Percentiles rank a stretch among this genome's conserved stretches.
Conservation (phyloP, 2,113 vertebrate species). For the Nothoprocta pentlandii region DNA sequence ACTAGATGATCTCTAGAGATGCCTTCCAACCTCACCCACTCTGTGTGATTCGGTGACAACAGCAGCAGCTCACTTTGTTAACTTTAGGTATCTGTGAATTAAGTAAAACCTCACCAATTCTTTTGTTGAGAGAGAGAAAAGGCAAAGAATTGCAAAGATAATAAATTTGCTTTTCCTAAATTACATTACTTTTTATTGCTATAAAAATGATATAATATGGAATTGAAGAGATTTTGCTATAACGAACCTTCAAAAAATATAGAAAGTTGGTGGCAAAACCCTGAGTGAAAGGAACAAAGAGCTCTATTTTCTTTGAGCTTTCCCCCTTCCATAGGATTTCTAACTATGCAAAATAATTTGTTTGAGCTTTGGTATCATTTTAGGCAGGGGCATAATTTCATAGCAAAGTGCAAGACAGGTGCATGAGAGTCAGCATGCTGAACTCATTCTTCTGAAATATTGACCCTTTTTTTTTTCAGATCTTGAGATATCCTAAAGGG, state of each 20-base stretch:
- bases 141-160: too few relatives aligned
- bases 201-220: background rate
- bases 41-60: background rate
- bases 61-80: background rate
- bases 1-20: too few relatives aligned
- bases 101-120: background rate
- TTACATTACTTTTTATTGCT: background rate
- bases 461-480: background rate
- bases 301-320: background rate
- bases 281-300: background rate
- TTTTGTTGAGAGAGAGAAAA: background rate
- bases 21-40: too few relatives aligned
- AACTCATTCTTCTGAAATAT: background rate
- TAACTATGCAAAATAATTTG: background rate
- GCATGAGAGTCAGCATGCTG: too few relatives aligned
- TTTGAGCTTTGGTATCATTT: background rate
- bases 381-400: fast-evolving
- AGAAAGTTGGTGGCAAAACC: background rate
- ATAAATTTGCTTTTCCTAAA: background rate
- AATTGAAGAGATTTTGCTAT: background rate
- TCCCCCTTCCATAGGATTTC: background rate
- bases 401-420: background rate
- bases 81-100: background rate
- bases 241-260: background rate
- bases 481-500: background rate